Evolutionary conservation across 2,797 vertebrate species (phyloP).

Genomic region (Sebastes minor): DNA sequence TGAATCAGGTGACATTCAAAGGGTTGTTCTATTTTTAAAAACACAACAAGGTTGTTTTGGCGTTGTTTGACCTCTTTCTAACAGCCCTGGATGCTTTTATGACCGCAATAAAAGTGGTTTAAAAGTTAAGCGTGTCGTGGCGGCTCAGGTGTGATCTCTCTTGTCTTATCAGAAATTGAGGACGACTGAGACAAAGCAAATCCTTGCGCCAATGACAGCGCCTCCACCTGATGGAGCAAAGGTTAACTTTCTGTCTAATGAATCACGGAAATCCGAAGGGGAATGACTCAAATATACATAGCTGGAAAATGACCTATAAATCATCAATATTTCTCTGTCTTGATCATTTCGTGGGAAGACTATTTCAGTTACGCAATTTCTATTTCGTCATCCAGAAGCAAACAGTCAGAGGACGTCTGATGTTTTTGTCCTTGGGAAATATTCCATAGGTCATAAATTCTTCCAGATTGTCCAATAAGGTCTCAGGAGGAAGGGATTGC

Average conservation of each 20-base stretch:
- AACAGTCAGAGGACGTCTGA: not conserved
- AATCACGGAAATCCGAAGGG: conserved; percentile 41
- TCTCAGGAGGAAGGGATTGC: conserved; percentile 41
- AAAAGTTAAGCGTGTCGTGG: not conserved
- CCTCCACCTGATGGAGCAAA: conserved; percentile 51
- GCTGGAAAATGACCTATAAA: not conserved
- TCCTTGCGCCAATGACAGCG: conserved; percentile 5
- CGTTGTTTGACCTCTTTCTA: not conserved
- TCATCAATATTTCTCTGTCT: not conserved
- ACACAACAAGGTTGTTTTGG: conserved; percentile 17
- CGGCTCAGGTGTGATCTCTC: conserved; percentile 30
- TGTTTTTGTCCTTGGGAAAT: conserved; percentile 36
- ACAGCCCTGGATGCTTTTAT: conserved; percentile 12
- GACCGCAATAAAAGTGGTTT: conserved; percentile 48
- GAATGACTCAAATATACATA: conserved; percentile 11
- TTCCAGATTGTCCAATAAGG: conserved; percentile 53
- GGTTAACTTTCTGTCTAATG: conserved; percentile 69
- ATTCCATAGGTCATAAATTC: conserved; percentile 64
- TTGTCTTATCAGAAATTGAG: conserved; percentile 54
- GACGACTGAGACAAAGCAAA: conserved; percentile 45
- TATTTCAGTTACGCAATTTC: not conserved
- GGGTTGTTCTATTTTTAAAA: conserved; percentile 22
- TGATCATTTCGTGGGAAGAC: not conserved
- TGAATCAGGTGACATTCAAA: not conserved
- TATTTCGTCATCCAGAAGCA: not conserved